Conservation (phyloP, 1,140 invertebrate genomes). For the Caenorhabditis briggsae region DNA sequence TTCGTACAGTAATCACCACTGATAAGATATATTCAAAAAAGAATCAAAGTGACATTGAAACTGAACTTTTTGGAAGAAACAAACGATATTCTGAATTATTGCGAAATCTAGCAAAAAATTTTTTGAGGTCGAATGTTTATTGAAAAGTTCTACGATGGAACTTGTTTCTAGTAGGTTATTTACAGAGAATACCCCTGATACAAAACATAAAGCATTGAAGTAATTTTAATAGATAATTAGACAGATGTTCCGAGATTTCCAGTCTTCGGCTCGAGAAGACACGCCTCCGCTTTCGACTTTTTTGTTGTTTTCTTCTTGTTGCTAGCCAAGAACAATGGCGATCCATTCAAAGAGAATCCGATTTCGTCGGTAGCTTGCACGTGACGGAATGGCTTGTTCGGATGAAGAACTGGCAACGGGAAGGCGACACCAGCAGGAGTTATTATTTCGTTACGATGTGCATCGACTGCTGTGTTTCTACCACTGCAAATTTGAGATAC, state of each 20-base stretch:
- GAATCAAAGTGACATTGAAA: too few relatives aligned
- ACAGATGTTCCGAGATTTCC: conserved; percentile 10
- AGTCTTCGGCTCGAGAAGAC: not conserved
- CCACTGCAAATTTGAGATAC: not conserved
- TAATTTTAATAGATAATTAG: not conserved
- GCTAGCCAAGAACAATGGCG: conserved; percentile 4
- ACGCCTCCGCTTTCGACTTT: not conserved
- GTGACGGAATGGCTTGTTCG: conserved; percentile 1
- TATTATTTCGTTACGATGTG: conserved; percentile 21
- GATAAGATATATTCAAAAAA: too few relatives aligned
- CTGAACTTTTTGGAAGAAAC: too few relatives aligned
- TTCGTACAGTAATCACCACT: too few relatives aligned
- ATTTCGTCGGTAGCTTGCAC: not conserved
- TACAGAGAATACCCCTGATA: not conserved
- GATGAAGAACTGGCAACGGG: conserved; percentile 5
- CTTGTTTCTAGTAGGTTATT: conserved; percentile 4
- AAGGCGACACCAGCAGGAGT: not conserved
- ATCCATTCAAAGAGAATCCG: conserved; percentile 31
- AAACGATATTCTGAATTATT: too few relatives aligned
- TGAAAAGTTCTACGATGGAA: not conserved
- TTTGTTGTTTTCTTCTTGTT: not conserved
- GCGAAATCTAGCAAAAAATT: too few relatives aligned
- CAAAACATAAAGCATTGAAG: not conserved
- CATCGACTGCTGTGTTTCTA: conserved; percentile 5
- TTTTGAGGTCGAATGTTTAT: not conserved